Percentiles rank a stretch among this genome's conserved stretches.
Conservation (phyloP, 2,797 vertebrate species). For the Cichlasoma orientale region DNA sequence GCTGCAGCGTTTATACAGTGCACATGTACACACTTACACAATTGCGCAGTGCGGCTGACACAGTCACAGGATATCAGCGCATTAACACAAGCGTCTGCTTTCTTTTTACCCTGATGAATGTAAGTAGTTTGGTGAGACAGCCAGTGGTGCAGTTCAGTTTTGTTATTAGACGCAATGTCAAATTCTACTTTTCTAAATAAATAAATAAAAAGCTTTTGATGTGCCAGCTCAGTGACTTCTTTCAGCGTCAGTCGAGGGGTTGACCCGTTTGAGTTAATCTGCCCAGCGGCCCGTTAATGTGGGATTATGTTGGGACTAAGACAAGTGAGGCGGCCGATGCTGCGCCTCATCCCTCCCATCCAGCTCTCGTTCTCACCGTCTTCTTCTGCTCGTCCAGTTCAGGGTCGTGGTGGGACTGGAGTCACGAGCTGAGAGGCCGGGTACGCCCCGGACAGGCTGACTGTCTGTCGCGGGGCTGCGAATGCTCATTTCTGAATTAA, state of each 20-base stretch:
- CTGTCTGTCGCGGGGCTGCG: not conserved
- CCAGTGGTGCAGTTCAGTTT: conserved; percentile 1
- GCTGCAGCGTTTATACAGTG: not conserved
- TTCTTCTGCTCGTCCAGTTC: not conserved
- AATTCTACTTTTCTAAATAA: conserved; percentile 48
- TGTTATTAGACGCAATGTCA: conserved; percentile 13
- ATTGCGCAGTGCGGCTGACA: not conserved
- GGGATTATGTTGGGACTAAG: conserved; percentile 51
- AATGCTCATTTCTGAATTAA: not conserved
- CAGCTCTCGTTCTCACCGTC: not conserved
- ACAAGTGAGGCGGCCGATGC: conserved; percentile 10
- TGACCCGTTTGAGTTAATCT: conserved; percentile 54
- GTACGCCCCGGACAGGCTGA: not conserved
- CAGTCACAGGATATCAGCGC: not conserved
- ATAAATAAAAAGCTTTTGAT: conserved; percentile 9
- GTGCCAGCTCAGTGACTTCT: conserved; percentile 22
- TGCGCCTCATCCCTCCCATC: conserved; percentile 14
- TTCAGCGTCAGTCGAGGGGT: not conserved
- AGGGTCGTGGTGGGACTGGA: not conserved
- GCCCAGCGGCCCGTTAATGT: conserved; percentile 43
- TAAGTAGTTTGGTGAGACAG: conserved; percentile 12
- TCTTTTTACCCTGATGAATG: conserved; percentile 6
- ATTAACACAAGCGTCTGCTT: not conserved
- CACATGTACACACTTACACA: not conserved
- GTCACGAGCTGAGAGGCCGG: not conserved